These are phyloP conservation scores for Zaprionus lachaisei DNA, from an alignment of 1,140 invertebrate genomes.

Conservation along the genomic window DNA sequence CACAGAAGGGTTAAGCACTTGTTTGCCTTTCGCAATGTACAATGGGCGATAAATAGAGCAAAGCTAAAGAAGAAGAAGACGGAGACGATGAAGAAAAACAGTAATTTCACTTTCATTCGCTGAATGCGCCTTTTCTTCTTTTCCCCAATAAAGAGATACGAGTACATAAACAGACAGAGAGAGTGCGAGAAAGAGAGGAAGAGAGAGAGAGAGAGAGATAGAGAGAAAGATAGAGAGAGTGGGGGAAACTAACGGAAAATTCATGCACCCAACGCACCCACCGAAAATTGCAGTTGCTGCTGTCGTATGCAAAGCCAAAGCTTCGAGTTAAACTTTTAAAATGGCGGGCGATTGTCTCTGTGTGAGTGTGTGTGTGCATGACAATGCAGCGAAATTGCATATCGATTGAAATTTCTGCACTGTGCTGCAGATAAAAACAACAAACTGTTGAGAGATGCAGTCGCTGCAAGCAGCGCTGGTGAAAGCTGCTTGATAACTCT, in stretches of 20 bases:
- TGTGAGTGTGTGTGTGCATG: slow-evolving; percentile 28
- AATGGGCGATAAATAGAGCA: slow-evolving; percentile 49
- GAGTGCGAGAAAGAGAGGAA: background rate
- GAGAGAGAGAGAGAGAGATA: background rate
- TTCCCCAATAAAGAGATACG: slow-evolving; percentile 8
- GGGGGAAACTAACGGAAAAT: slow-evolving; percentile 16
- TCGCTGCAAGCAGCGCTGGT: slow-evolving; percentile 19
- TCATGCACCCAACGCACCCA: slow-evolving; percentile 10
- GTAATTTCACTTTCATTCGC: slow-evolving; percentile 55
- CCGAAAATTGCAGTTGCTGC: slow-evolving; percentile 36
- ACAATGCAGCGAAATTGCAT: slow-evolving; percentile 23
- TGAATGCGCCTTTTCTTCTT: slow-evolving; percentile 28
- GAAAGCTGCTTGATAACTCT: slow-evolving; percentile 28
- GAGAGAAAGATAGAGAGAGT: background rate
- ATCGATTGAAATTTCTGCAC: slow-evolving; percentile 49
- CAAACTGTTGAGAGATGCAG: slow-evolving; percentile 59
- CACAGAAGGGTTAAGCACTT: slow-evolving; percentile 40
- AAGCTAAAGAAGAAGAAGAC: slow-evolving; percentile 38
- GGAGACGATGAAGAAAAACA: slow-evolving; percentile 38
- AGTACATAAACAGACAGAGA: slow-evolving; percentile 13
- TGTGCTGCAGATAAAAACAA: slow-evolving; percentile 47
- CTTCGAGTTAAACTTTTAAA: slow-evolving; percentile 76
- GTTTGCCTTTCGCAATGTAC: slow-evolving; percentile 22
- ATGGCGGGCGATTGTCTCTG: slow-evolving; percentile 55
- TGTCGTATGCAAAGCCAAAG: slow-evolving; percentile 51